Evolutionary conservation across 1,140 invertebrate genomes (phyloP).

Genomic region (Drosophila willistoni): DNA sequence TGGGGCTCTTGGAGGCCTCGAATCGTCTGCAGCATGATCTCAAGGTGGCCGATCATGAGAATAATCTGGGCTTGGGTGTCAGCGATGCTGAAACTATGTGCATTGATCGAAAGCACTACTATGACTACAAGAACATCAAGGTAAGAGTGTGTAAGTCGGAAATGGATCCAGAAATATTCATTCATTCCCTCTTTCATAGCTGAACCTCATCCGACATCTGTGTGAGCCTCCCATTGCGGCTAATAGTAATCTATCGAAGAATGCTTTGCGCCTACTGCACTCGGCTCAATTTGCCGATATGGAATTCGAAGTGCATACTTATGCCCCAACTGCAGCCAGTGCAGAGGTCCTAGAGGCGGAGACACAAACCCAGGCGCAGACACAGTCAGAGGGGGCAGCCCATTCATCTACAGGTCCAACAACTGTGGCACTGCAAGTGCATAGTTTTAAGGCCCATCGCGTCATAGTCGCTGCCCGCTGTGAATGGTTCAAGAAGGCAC

Average conservation of each 20-base stretch:
- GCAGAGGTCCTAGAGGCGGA: neutral
- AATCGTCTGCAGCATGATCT: conserved; percentile 52
- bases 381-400: neutral
- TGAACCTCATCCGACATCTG: conserved; percentile 86
- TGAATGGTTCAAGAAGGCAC: conserved; percentile 88
- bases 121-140: conserved; percentile 78
- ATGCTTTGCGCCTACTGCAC: conserved; percentile 85
- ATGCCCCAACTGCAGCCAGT: conserved; percentile 3
- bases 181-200: conserved; percentile 75
- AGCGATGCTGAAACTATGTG: conserved; percentile 33
- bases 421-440: conserved; percentile 46
- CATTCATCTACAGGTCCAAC: neutral
- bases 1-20: conserved; percentile 84
- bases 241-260: conserved; percentile 85
- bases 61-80: conserved; percentile 48
- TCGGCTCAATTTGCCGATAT: conserved; percentile 85
- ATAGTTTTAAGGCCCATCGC: conserved; percentile 85
- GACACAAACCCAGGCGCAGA: neutral
- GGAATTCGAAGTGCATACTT: conserved; percentile 86
- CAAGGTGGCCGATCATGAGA: conserved; percentile 63
- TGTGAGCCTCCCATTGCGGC: conserved; percentile 85
- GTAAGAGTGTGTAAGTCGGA: conserved; percentile 23
- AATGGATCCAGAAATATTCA: neutral
- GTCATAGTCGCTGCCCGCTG: conserved; percentile 87
- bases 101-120: conserved; percentile 48